Evolutionary conservation across 2,888 invertebrate species (phyloP), one percentile per base, ranked within the genome.

Genomic region (Drosophila stalkeri): DNA sequence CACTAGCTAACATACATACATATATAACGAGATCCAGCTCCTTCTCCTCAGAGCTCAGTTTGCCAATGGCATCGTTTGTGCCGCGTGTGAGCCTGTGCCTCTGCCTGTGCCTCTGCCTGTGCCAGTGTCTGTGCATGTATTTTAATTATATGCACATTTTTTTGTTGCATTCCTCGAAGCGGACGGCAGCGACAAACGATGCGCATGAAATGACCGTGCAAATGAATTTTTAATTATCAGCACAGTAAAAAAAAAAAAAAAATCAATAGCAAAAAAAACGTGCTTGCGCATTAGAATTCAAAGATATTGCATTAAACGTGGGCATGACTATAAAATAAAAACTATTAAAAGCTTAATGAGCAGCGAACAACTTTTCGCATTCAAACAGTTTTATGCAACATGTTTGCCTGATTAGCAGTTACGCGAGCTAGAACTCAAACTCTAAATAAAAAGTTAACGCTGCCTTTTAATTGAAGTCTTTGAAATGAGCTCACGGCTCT

Each of bases 201-300:
- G 80, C 68, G 67, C 80, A 68, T 68, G 41, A 64, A 78, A 76
- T 69, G 64, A 69, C 77, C 77, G 61, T 66, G 78, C 80, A 87
- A 89, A 89, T 86, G 73, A 81, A 86, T 86, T 88, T 89, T 89
- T 86, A 88, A 89, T 89, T 89, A 88, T 81, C 80, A 80, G 61
- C 74, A 63, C 54, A 68, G 65, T 33, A 55, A 52, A 77, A 86
- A 85, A 84, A 84, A 85, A 82, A 86, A 55, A 52, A 77, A 86
- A 85, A 84, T 86, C 87, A 82, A 86, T 89, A 80, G 49, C 16
- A 61, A 62, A 61, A 69, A 59, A 72, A 6, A 27, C 63, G 78
- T 71, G 70, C 47, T 43, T 46, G 51, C 37, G 61, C 60, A 87
- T 85, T 83, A 72, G 77, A 68, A 75, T 62, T 61, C 46, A 62